A percentile compares a stretch with the other conserved stretches of the same genome.
Evolutionary conservation across 2,888 invertebrate species (phyloP).

Genomic region (Alviniconcha strummeri): DNA sequence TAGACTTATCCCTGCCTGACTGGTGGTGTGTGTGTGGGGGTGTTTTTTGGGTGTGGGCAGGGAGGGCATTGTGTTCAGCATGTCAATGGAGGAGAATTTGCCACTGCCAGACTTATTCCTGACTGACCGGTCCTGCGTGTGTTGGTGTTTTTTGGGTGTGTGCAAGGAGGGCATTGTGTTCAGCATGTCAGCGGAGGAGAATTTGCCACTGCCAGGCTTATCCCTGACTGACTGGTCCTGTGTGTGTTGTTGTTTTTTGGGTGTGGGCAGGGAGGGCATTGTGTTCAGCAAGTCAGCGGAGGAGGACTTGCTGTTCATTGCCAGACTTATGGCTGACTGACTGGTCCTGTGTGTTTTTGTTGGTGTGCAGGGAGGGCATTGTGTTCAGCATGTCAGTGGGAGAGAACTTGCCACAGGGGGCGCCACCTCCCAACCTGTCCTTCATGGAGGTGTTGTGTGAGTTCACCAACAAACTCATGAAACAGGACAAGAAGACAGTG

Average conservation of each 20-base stretch:
- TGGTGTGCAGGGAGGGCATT: conserved; percentile 79
- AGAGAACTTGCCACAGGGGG: conserved; percentile 79
- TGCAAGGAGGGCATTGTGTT: conserved; percentile 84
- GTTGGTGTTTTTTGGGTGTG: not conserved
- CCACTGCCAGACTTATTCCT: no score
- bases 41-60: not conserved
- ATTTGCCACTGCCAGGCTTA: conserved; percentile 81
- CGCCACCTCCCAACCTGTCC: conserved; percentile 88
- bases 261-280: no score
- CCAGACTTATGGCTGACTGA: no score
- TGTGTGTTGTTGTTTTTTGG: conserved; percentile 76
- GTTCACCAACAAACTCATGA: conserved; percentile 95
- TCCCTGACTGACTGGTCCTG: conserved; percentile 88
- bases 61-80: conserved; percentile 78
- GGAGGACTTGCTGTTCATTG: conserved; percentile 76
- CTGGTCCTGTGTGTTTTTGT: not conserved
- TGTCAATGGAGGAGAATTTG: conserved; percentile 67
- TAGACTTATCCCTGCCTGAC: no score
- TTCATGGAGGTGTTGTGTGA: conserved; percentile 97
- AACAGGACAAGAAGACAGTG: conserved; percentile 93
- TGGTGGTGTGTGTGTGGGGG: no score
- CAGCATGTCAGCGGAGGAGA: conserved; percentile 78
- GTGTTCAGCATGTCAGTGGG: conserved; percentile 82
- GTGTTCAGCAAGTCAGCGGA: conserved; percentile 76
- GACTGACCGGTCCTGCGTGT: not conserved